These are phyloP conservation scores for Chondrosia reniformis DNA, from an alignment of 37 sponge, comb jelly and placozoan species.

Conservation along the genomic window DNA sequence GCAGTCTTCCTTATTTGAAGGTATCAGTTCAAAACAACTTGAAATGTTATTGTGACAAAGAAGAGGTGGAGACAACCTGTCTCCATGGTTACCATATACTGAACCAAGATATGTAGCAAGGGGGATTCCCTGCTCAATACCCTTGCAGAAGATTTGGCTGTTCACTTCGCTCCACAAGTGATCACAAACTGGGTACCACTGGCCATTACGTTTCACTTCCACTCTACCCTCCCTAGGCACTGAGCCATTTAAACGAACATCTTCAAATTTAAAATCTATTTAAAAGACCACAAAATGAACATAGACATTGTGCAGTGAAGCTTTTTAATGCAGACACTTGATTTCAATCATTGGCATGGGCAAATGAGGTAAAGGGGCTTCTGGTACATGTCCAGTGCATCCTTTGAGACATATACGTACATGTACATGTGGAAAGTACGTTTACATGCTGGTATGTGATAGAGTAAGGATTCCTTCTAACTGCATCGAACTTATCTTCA, in stretches of 20 bases:
- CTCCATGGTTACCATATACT: neutral
- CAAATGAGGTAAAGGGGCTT: no score
- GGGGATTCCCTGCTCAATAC: neutral
- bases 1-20: neutral
- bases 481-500: no score
- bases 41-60: neutral
- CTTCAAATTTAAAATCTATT: neutral
- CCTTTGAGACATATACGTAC: neutral
- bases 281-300: neutral
- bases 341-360: no score
- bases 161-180: neutral
- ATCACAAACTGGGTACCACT: conserved; percentile 2
- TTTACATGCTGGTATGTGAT: neutral
- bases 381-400: neutral
- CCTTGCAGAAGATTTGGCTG: neutral
- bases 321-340: no score
- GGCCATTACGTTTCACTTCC: conserved; percentile 11
- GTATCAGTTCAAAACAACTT: neutral
- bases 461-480: no score
- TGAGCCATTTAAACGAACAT: neutral
- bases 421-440: neutral
- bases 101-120: neutral
- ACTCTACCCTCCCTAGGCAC: conserved; percentile 4
- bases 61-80: conserved; percentile 7
- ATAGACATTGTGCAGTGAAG: no score